phyloP scores from a whole-genome alignment of 2,888 invertebrate species.

The Folsomia manolachei region DNA sequence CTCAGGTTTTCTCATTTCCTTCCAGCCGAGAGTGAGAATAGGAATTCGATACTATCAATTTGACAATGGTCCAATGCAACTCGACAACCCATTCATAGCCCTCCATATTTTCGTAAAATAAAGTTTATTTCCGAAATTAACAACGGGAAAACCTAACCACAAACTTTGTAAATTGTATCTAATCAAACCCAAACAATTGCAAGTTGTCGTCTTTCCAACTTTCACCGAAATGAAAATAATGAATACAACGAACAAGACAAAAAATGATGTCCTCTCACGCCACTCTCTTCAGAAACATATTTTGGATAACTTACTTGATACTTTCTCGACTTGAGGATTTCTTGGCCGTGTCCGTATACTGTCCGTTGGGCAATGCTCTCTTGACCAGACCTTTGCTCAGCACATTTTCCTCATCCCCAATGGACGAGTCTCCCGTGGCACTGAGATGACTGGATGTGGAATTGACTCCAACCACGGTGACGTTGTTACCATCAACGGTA shows the following conservation, averaged over 20 bases:
- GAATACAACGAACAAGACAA: too few species aligned
- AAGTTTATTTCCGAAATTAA: too few species aligned
- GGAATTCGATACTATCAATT: too few species aligned
- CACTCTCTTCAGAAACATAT: background rate
- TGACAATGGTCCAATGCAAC: too few species aligned
- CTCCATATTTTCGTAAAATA: too few species aligned
- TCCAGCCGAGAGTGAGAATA: too few species aligned
- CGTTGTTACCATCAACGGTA: conserved; percentile 26
- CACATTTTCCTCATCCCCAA: conserved; percentile 19
- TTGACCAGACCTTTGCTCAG: conserved; percentile 37
- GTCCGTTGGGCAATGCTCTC: conserved; percentile 42
- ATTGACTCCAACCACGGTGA: conserved; percentile 33
- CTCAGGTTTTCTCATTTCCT: too few species aligned
- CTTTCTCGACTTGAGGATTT: conserved; percentile 45
- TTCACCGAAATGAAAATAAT: background rate
- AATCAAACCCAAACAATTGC: background rate
- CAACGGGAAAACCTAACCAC: too few species aligned
- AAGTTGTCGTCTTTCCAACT: background rate
- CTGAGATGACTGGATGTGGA: background rate
- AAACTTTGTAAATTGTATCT: conserved; percentile 5
- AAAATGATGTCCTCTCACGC: too few species aligned
- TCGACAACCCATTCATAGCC: too few species aligned
- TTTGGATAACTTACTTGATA: conserved; percentile 41
- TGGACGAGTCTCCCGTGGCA: conserved; percentile 13
- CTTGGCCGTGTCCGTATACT: conserved; percentile 38